Evolutionary conservation across 30 jellyfish, hydroid and myxozoan species (phyloP).

Genomic region (Chironex yamaguchii): DNA sequence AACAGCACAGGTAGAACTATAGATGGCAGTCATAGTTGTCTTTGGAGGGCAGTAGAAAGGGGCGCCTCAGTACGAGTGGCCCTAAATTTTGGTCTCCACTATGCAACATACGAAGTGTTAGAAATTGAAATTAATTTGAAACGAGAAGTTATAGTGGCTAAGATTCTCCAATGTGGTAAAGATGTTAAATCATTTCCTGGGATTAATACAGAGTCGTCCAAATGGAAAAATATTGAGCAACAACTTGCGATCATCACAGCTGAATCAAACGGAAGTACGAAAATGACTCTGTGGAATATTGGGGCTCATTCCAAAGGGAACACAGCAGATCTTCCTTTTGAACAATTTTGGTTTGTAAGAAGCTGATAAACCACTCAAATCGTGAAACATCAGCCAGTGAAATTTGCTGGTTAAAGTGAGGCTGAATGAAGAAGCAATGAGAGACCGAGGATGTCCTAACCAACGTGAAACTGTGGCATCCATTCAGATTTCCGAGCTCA

Average conservation of each 20-base stretch:
- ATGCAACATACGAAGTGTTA: neutral
- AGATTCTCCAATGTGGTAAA: neutral
- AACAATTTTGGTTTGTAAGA: neutral
- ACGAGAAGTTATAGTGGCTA: neutral
- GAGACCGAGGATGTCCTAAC: too few species aligned
- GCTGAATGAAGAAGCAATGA: too few species aligned
- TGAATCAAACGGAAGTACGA: neutral
- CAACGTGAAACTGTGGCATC: too few species aligned
- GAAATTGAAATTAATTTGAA: neutral
- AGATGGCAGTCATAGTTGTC: neutral
- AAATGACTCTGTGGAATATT: neutral
- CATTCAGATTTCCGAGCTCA: too few species aligned
- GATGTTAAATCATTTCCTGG: neutral
- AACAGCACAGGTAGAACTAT: neutral
- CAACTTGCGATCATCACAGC: neutral
- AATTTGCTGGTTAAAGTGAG: too few species aligned
- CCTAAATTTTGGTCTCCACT: neutral
- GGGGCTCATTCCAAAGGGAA: neutral
- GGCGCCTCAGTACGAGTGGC: neutral
- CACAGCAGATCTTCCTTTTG: neutral
- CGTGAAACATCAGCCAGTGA: too few species aligned
- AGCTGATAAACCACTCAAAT: too few species aligned
- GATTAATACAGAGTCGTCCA: too few species aligned
- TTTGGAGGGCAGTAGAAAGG: neutral
- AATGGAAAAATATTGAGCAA: neutral